These are phyloP conservation scores for Cyanoliseus patagonus DNA, from an alignment of 2,113 vertebrate species.

Conservation along the genomic window DNA sequence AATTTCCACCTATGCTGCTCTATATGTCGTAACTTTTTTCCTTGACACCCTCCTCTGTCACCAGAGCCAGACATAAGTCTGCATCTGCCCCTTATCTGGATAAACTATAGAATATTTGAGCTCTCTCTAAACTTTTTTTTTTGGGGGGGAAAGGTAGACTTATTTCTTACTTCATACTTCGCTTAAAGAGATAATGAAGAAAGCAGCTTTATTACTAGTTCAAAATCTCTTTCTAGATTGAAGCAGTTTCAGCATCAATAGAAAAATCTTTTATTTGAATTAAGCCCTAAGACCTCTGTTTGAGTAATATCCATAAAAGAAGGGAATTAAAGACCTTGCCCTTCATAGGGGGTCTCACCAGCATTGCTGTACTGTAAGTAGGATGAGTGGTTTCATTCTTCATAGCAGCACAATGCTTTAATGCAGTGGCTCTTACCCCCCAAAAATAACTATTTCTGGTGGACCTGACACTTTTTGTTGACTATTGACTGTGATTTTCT, in stretches of 20 bases:
- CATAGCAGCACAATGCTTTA: neutral
- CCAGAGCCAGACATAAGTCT: neutral
- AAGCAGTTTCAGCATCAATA: neutral
- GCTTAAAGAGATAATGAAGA: neutral
- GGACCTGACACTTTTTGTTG: neutral
- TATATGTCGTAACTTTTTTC: neutral
- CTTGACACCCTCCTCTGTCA: neutral
- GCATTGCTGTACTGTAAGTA: neutral
- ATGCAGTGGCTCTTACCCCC: neutral
- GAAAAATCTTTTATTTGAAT: slow-evolving; percentile 29
- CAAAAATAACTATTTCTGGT: neutral
- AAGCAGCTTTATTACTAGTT: neutral
- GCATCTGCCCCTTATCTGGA: neutral
- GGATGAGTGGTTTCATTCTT: neutral
- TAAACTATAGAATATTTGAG: neutral
- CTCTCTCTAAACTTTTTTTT: neutral
- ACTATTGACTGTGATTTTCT: neutral
- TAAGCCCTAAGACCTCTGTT: neutral
- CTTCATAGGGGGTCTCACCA: neutral
- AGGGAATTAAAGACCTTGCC: neutral
- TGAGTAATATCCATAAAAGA: neutral
- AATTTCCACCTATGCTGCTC: neutral
- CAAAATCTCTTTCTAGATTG: neutral
- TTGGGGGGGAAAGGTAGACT: neutral
- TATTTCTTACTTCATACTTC: neutral